Evolutionary conservation across 2,888 invertebrate species (phyloP).

Genomic region (Allygus modestus): DNA sequence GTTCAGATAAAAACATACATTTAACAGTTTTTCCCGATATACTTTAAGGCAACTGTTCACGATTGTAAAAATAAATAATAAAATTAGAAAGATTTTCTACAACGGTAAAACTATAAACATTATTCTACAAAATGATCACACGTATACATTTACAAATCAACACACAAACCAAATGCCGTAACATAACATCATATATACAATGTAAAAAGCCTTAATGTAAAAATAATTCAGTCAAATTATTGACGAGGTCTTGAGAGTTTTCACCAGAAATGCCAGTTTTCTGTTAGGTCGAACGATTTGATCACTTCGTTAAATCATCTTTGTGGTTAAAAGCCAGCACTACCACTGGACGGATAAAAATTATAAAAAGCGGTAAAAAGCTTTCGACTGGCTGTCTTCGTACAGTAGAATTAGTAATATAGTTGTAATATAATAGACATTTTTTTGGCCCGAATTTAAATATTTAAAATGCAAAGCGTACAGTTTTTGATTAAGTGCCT

Average conservation of each 20-base stretch:
- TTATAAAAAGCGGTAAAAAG: slow-evolving; percentile 10
- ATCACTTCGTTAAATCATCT: not conserved
- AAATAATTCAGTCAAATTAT: not conserved
- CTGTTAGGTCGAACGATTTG: not conserved
- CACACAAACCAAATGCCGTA: not conserved
- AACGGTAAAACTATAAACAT: slow-evolving; percentile 53
- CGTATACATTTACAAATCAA: slow-evolving; percentile 21
- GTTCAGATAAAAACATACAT: not conserved
- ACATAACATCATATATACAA: slow-evolving; percentile 22
- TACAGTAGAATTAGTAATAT: not conserved
- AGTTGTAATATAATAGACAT: slow-evolving; percentile 19
- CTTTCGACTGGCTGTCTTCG: slow-evolving; percentile 5
- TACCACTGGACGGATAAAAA: slow-evolving; percentile 36
- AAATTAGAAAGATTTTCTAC: slow-evolving; percentile 49
- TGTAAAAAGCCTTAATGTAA: not conserved
- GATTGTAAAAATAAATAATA: slow-evolving; percentile 52
- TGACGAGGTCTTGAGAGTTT: not conserved
- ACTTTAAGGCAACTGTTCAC: slow-evolving; percentile 46
- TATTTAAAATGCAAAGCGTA: slow-evolving; percentile 43
- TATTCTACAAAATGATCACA: slow-evolving; percentile 48
- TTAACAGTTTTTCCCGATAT: not conserved
- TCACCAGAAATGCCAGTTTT: not conserved
- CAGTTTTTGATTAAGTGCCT: slow-evolving; percentile 14
- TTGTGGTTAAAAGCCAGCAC: slow-evolving; percentile 14
- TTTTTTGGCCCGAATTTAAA: slow-evolving; percentile 10